Evolutionary conservation across 2,888 invertebrate species (phyloP).

Genomic region (Polyommatus icarus): DNA sequence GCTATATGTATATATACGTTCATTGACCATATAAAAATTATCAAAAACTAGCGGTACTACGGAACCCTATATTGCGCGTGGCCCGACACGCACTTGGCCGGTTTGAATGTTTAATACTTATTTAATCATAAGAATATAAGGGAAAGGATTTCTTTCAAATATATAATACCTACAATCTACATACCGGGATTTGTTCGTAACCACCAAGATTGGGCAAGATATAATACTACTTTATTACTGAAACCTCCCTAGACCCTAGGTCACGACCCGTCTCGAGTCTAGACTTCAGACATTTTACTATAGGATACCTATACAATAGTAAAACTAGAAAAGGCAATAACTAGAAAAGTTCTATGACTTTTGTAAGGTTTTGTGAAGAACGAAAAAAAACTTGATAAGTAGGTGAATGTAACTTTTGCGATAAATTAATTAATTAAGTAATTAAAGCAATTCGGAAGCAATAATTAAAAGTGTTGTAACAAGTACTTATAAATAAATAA

Average conservation of each 20-base stretch:
- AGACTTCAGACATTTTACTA: conserved; percentile 18
- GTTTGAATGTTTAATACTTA: no score
- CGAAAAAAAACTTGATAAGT: background rate
- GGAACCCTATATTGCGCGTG: no score
- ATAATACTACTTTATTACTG: background rate
- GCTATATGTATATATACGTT: no score
- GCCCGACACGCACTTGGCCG: no score
- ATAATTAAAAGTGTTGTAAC: background rate
- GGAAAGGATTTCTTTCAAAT: background rate
- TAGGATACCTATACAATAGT: conserved; percentile 1
- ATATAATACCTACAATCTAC: background rate
- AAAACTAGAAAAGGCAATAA: conserved; percentile 3
- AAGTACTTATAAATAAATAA: background rate
- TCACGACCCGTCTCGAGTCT: conserved; percentile 33
- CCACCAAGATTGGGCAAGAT: background rate
- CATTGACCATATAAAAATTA: no score
- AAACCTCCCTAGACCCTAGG: conserved; percentile 20
- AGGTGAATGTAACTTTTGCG: background rate
- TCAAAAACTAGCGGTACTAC: no score
- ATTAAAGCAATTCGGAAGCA: background rate
- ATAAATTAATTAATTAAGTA: conserved; percentile 1
- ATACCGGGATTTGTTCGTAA: background rate
- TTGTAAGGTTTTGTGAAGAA: background rate
- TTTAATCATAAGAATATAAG: background rate
- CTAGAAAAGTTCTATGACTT: background rate